Base-by-base conservation (phyloP, 2,113 vertebrate species). In the Coptodon rendalli region DNA sequence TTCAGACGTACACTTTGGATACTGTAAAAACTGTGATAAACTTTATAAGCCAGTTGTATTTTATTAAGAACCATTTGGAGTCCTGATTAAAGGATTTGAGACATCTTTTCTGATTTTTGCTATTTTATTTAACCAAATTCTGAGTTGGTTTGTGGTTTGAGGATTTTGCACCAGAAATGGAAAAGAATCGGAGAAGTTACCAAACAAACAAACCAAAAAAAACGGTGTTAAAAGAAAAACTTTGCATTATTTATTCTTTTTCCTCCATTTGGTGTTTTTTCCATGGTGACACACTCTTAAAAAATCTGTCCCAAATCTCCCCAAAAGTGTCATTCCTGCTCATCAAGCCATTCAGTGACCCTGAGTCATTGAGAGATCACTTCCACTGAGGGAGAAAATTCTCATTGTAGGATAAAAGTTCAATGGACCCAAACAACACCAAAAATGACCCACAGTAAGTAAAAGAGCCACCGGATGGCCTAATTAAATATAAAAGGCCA, bases 1-100 rank as follows among this genome's bases (percentile, higher is more conserved):
- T 96, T 97, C 96, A 95, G 94, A 95, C 94, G 97, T 97, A 97
- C 96, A 96, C 91, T 97, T 97, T 97, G 96, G 97, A 98, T 98
- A 98, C 97, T 98, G 97, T 97, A 97, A 97, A 97, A 97, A 98
- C 97, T 98, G 97, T 99, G 98, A 98, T 96, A 96, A 97, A 97
- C 97, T 98, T 99, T 98, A 97, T 98, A 98, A 97, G 97, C 97
- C 97, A 97, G 97, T 96, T 97, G 97, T 99, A 98, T 98, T 99
- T 99, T 99, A 98, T 97, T 97, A 98, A 97, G 97, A 97, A 92
- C 95, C 95, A 96, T 97, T 95, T 97, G 96, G 96, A 98, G 96
- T 97, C 96, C 96, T 95, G 95, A 96, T 96, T 95, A 96, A 96
- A 97, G 95, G 97, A 97, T 96, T 96, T 96, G 95, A 97, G 95